These are phyloP conservation scores for Psilopogon haemacephalus DNA, from an alignment of 2,113 vertebrate genomes.

Conservation along the genomic window DNA sequence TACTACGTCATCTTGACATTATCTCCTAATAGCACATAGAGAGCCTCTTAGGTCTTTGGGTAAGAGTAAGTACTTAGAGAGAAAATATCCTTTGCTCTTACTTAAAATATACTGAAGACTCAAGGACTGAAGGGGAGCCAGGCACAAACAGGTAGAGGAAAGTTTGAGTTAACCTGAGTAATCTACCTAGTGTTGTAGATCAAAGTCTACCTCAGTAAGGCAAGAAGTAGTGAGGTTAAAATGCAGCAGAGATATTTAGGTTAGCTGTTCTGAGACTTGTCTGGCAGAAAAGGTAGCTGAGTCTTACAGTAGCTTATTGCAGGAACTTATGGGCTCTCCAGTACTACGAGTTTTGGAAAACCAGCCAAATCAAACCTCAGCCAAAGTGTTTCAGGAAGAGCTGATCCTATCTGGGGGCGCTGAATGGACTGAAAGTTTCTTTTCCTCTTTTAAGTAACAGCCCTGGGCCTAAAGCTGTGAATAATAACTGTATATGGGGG, in stretches of 20 bases:
- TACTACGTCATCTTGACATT: neutral
- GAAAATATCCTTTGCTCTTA: neutral
- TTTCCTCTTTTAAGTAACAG: neutral
- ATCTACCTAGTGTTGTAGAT: neutral
- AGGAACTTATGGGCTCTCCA: neutral
- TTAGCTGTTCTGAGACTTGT: neutral
- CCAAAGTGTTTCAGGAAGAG: neutral
- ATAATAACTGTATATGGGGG: neutral
- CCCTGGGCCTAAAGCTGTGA: neutral
- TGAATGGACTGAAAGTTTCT: neutral
- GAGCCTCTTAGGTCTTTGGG: neutral
- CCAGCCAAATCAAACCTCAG: neutral
- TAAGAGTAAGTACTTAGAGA: fast-evolving
- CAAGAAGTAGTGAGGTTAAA: neutral
- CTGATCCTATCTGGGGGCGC: neutral
- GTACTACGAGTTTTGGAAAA: neutral
- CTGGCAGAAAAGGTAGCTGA: neutral
- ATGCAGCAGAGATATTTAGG: neutral
- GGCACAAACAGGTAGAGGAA: neutral
- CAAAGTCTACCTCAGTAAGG: neutral
- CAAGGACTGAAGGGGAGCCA: neutral
- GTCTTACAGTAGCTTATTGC: neutral
- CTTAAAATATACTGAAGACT: neutral
- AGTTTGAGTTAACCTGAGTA: neutral
- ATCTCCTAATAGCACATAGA: neutral